A percentile compares a stretch with the other conserved stretches of the same genome.
phyloP scores from a whole-genome alignment of 2,797 vertebrate species.

The Hydrophis major region DNA sequence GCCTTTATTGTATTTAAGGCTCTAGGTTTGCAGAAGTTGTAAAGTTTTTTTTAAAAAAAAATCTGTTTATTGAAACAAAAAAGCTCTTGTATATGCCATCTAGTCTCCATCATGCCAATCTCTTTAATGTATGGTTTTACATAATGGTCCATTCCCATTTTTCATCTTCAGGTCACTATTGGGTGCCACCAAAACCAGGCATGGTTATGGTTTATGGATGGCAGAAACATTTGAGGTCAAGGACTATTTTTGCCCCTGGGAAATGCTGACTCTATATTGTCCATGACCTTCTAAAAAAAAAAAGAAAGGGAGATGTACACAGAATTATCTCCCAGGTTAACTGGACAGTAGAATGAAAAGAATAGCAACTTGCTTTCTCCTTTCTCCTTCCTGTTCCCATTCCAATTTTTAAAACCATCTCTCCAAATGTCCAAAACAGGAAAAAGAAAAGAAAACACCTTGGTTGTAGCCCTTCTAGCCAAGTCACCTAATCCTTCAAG shows the following conservation, averaged over 20 bases:
- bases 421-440: not conserved
- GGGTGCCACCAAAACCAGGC: not conserved
- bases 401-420: not conserved
- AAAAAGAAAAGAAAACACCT: not conserved
- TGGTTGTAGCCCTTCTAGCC: not conserved
- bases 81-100: not conserved
- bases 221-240: not conserved
- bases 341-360: not conserved
- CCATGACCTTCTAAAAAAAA: not conserved
- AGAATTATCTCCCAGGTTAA: not conserved
- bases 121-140: not conserved
- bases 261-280: not conserved
- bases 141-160: not conserved
- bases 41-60: not conserved
- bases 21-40: not conserved
- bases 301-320: not conserved
- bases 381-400: not conserved
- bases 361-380: not conserved
- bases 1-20: too few species aligned
- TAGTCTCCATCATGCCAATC: not conserved
- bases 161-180: not conserved
- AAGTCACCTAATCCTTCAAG: not conserved
- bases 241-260: not conserved
- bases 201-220: not conserved
- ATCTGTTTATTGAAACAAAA: not conserved